Evolutionary conservation across 2,797 vertebrate species (phyloP), one percentile per base, ranked within the genome.

Genomic region (Crypturellus tataupa): DNA sequence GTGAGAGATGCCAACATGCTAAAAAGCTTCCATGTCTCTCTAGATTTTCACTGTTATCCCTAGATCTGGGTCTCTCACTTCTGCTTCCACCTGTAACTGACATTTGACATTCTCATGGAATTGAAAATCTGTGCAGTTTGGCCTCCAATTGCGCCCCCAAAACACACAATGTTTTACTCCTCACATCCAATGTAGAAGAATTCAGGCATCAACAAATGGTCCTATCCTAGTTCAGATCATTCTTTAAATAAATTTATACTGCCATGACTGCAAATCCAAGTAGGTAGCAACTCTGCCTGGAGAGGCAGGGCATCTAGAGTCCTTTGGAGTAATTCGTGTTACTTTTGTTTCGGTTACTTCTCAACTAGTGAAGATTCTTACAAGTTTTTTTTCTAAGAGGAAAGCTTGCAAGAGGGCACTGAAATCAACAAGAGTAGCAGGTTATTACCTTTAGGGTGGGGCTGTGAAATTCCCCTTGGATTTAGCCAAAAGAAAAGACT

Each of bases 321-420:
- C 31, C 31, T 0, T 0, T 19, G 46, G 49, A 33, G 10, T 13
- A 35, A 65, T 73, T 55, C 64, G 47, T 60, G 72, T 33, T 3
- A 37, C 8, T 2, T 10, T 0, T 23, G 31, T 68, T 29, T 6
- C 19, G 2, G 27, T 53, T 78, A 58, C 4, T 72, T 83, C 78
- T 87, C 70, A 89, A 42, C 15, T 18, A 47, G 23, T 46, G 31
- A 80, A 62, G 15, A 55, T 42, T 85, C 16, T 42, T 62, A 6
- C 3, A 72, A 37, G 4, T 1, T 16, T 37, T 42, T 62, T 47
- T 56, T 11, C 29, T 56, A n/a, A 56, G 53, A 56, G 53, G 29
- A 31, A 31, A 55, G 53, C 27, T 42, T 8, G 16, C 11, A 64
- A 64, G 93, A 62, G 19, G n/a, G 9, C 37, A 76, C 20, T 23